These are phyloP conservation scores for Pantherophis alleghaniensis DNA, from an alignment of 2,797 vertebrate species.

Conservation along the genomic window DNA sequence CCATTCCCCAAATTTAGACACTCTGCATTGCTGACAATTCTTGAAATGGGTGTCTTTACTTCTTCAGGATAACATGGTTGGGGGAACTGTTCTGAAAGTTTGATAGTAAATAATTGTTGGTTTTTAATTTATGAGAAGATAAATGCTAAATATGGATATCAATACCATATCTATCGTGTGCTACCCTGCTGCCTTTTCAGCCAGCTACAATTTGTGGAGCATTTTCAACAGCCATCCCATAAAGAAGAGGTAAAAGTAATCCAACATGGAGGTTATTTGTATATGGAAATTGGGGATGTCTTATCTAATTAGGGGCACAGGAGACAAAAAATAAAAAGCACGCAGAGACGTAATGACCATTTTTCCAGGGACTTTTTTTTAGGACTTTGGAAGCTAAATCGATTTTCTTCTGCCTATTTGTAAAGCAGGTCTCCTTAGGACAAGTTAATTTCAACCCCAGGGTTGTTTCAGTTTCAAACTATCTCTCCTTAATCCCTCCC, in stretches of 20 bases:
- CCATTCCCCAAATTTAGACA: not conserved
- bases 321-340: not conserved
- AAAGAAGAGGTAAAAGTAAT: not conserved
- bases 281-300: not conserved
- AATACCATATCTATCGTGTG: not conserved
- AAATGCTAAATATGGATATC: not conserved
- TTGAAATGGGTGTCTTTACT: not conserved
- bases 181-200: not conserved
- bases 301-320: not conserved
- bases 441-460: not conserved
- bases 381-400: not conserved
- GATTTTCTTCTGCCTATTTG: not conserved
- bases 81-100: not conserved
- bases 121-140: not conserved
- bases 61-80: not conserved
- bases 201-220: not conserved
- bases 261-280: not conserved
- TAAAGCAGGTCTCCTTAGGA: not conserved
- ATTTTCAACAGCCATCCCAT: not conserved
- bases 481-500: not conserved
- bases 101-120: not conserved
- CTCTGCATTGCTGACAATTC: not conserved
- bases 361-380: not conserved
- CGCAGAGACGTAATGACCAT: not conserved
- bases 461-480: not conserved